Conservation (phyloP, 1,140 invertebrate genomes). For the Gryon sp. region DNA sequence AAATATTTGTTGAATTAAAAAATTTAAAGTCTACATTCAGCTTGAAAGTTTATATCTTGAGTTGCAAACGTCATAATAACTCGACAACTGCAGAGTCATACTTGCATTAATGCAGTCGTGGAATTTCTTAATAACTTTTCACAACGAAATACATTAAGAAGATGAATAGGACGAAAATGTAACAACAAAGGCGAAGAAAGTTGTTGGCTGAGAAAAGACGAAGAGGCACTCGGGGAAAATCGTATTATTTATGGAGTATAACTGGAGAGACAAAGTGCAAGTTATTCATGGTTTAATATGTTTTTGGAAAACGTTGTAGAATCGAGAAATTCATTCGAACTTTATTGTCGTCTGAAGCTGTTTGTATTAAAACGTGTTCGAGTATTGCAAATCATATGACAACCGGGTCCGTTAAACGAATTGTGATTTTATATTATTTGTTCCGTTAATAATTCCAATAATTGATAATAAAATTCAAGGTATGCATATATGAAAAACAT, state of each 20-base stretch:
- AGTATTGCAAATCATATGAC: background rate
- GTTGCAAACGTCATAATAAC: slow-evolving; percentile 30
- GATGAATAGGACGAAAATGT: slow-evolving; percentile 51
- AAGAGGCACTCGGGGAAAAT: slow-evolving; percentile 23
- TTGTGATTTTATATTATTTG: no score
- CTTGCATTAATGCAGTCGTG: slow-evolving; percentile 41
- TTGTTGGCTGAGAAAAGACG: slow-evolving; percentile 8
- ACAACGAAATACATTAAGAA: slow-evolving; percentile 45
- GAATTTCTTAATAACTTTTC: slow-evolving; percentile 62
- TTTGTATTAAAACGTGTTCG: slow-evolving; percentile 4
- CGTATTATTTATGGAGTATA: slow-evolving; percentile 39
- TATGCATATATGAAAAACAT: no score
- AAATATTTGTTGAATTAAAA: no score
- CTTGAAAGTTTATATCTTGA: slow-evolving; percentile 5
- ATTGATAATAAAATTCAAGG: no score
- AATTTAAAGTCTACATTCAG: slow-evolving; percentile 8
- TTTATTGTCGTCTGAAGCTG: slow-evolving; percentile 18
- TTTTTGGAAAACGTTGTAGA: slow-evolving; percentile 17
- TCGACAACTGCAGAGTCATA: slow-evolving; percentile 43
- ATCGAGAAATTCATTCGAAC: slow-evolving; percentile 7
- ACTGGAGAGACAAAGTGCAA: slow-evolving; percentile 23
- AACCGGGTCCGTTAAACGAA: no score
- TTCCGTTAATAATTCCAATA: no score
- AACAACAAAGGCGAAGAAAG: slow-evolving; percentile 44
- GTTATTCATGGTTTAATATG: slow-evolving; percentile 42